Base-by-base conservation (phyloP, 2,888 invertebrate species). In the Megastigmus dorsalis region DNA sequence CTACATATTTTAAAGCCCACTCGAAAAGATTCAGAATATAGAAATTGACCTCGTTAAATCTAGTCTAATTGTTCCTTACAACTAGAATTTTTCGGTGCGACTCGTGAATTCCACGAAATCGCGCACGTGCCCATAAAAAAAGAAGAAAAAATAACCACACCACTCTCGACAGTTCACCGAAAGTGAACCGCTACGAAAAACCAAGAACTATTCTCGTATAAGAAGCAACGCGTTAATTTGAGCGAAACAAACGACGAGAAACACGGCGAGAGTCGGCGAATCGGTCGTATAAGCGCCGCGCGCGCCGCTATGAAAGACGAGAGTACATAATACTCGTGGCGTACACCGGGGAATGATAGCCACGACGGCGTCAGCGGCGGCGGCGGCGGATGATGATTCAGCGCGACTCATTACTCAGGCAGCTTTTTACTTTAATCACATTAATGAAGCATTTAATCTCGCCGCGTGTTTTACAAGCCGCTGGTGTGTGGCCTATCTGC, bases 391-490 rank as follows among this genome's bases (percentile, higher is more conserved):
- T 87, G 82, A 85, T 87, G 87, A 87, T 87, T 87, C 86, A 87
- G 81, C 82, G 81, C 67, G 78, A 77, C 84, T 86, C 87, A 86
- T 88, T 88, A 86, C 84, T 87, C 87, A 85, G 80, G 79, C 86
- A 84, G 85, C 85, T 87, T 88, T 87, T 87, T 87, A 84, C 86
- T 86, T 87, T 86, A 87, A 88, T 87, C 87, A 86, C 86, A 86
- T 88, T 87, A 87, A 87, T 87, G 88, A 87, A 87, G 86, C 87
- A 86, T 87, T 88, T 87, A 87, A 87, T 87, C 87, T 86, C 85
- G 75, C 86, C 82, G 86, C 86, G 84, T 87, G 87, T 87, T 86
- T 88, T 87, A 87, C 87, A 85, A 86, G 86, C 85, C 83, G 83
- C 78, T 84, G 83, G 82, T 86, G 86, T 87, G 87, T 88, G 87